Percentiles rank a stretch among this genome's conserved stretches.
phyloP scores from a whole-genome alignment of 2,113 vertebrate species.

The Epinephelus cyanopodus region DNA sequence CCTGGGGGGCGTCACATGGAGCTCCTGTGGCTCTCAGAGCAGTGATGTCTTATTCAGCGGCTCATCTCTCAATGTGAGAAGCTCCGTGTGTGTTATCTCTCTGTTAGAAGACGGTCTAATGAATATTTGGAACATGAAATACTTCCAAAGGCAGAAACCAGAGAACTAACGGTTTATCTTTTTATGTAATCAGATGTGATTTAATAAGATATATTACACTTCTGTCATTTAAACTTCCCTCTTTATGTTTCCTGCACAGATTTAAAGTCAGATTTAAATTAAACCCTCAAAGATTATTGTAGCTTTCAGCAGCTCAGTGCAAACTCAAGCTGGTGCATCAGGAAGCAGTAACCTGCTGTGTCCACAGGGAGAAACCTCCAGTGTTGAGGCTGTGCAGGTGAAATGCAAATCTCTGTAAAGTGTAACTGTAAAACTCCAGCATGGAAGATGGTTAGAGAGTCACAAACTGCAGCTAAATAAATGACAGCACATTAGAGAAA shows the following conservation, averaged over 20 bases:
- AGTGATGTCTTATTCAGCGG: slow-evolving; percentile 62
- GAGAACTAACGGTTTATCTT: neutral
- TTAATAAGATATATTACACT: neutral
- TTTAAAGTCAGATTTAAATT: neutral
- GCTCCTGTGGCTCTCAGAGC: slow-evolving; percentile 7
- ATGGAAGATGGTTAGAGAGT: neutral
- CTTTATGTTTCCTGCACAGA: no score
- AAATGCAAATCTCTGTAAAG: neutral
- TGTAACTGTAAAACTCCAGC: neutral
- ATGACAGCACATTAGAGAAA: neutral
- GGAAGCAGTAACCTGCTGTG: neutral
- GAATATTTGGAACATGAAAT: neutral
- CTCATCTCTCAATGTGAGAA: slow-evolving; percentile 17
- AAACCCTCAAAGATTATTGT: neutral
- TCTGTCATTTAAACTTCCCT: neutral
- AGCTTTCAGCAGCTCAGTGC: neutral
- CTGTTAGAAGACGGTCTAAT: neutral
- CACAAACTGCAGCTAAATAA: neutral
- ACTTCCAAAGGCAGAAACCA: neutral
- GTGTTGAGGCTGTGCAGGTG: neutral
- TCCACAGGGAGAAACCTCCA: neutral
- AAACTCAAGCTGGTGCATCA: neutral
- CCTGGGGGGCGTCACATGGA: slow-evolving; percentile 23
- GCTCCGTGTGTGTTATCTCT: neutral
- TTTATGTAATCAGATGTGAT: neutral